These are phyloP conservation scores for Ennomos quercinarius DNA, from an alignment of 2,888 invertebrate genomes.

Conservation along the genomic window DNA sequence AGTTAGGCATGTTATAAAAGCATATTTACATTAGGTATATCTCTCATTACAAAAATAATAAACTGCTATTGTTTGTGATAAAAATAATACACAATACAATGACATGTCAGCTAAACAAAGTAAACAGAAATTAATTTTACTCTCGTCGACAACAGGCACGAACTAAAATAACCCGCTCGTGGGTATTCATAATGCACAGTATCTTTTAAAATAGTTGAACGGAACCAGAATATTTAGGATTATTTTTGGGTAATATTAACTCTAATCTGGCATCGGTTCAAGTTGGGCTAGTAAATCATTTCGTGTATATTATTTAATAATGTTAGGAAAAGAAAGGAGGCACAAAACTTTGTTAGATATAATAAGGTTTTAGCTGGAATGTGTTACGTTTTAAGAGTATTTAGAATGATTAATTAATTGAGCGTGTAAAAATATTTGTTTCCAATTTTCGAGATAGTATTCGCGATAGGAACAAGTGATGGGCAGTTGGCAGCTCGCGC, in stretches of 20 bases:
- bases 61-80: too few species aligned
- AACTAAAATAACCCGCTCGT: slow-evolving; percentile 25
- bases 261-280: slow-evolving; percentile 41
- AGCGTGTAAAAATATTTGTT: too few species aligned
- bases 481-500: too few species aligned
- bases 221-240: slow-evolving; percentile 34
- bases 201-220: slow-evolving; percentile 40
- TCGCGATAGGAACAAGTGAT: too few species aligned
- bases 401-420: slow-evolving; percentile 2
- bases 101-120: slow-evolving; percentile 10
- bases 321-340: slow-evolving; percentile 31
- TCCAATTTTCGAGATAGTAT: too few species aligned
- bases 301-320: too few species aligned
- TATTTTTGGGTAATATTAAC: slow-evolving; percentile 35
- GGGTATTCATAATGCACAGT: slow-evolving; percentile 37
- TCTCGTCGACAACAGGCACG: slow-evolving; percentile 18
- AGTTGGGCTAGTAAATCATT: slow-evolving; percentile 39
- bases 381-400: slow-evolving; percentile 7
- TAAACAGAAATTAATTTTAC: slow-evolving; percentile 34
- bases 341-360: slow-evolving; percentile 22
- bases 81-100: too few species aligned
- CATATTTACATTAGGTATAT: too few species aligned
- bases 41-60: too few species aligned
- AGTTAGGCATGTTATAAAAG: too few species aligned
- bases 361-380: slow-evolving; percentile 4